A percentile compares a stretch with the other conserved stretches of the same genome.
phyloP scores from a whole-genome alignment of 1,140 invertebrate species.

The Pachypsylla venusta region DNA sequence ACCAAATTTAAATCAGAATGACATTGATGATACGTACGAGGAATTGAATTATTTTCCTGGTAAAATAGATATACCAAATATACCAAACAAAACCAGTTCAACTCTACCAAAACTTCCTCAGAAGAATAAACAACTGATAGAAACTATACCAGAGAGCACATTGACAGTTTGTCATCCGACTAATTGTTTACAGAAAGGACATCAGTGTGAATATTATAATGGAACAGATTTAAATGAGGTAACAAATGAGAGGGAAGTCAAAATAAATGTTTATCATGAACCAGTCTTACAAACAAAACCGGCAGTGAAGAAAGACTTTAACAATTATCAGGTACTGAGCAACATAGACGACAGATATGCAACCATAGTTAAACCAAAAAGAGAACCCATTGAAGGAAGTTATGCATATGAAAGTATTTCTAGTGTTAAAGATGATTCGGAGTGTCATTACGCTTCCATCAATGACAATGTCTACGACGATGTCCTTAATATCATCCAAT shows the following conservation, averaged over 20 bases:
- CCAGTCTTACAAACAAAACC: neutral
- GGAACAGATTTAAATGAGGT: neutral
- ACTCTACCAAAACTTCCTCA: neutral
- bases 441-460: neutral
- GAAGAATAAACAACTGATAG: neutral
- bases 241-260: neutral
- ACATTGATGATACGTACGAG: slow-evolving; percentile 1
- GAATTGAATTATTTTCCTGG: neutral
- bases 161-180: neutral
- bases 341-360: neutral
- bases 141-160: neutral
- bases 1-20: neutral
- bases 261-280: slow-evolving; percentile 2
- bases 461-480: neutral
- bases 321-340: no score
- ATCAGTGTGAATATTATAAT: neutral
- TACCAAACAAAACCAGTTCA: neutral
- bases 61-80: neutral
- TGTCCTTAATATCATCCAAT: neutral
- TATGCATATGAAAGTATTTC: neutral
- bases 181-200: neutral
- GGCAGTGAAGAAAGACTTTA: no score
- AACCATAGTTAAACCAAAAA: neutral
- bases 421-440: neutral
- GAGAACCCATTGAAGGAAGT: neutral